A percentile compares a stretch with the other conserved stretches of the same genome.
These are phyloP conservation scores for Oscheius sp. DNA, from an alignment of 2,888 invertebrate species.

Conservation along the genomic window DNA sequence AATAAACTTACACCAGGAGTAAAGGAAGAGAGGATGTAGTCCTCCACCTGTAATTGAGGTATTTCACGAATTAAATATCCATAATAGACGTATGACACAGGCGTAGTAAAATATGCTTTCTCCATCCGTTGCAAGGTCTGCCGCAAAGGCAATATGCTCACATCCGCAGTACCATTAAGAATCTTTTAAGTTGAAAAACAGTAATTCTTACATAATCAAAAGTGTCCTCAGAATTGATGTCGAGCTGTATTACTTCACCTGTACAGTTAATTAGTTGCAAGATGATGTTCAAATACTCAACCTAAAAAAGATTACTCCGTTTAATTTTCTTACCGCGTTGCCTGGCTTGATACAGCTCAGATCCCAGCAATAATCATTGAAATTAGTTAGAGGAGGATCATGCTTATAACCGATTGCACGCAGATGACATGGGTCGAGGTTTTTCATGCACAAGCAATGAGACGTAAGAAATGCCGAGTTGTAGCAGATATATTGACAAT, in stretches of 20 bases:
- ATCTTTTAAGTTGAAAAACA: background rate
- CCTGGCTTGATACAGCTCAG: constrained; percentile 44
- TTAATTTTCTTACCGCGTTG: constrained; percentile 26
- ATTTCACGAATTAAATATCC: constrained; percentile 45
- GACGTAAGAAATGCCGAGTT: background rate
- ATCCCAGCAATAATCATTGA: constrained; percentile 42
- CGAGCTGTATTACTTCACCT: constrained; percentile 41
- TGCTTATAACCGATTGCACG: constrained; percentile 43
- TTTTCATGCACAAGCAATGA: background rate
- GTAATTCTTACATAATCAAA: constrained; percentile 17
- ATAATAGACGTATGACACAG: constrained; percentile 42
- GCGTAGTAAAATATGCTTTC: constrained; percentile 44
- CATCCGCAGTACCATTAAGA: constrained; percentile 39
- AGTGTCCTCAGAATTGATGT: constrained; percentile 38
- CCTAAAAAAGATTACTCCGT: constrained; percentile 1
- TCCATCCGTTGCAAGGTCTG: constrained; percentile 44
- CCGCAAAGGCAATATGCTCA: constrained; percentile 37
- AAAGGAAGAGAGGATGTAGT: constrained; percentile 44
- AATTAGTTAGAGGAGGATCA: constrained; percentile 36
- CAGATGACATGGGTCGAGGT: constrained; percentile 8
- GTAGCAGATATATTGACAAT: background rate
- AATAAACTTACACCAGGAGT: constrained; percentile 32
- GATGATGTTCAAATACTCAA: constrained; percentile 43
- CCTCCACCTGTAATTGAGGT: constrained; percentile 42
- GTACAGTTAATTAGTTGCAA: constrained; percentile 46